phyloP scores from a whole-genome alignment of 2,888 invertebrate species.

The Drosophila atroscutellata region DNA sequence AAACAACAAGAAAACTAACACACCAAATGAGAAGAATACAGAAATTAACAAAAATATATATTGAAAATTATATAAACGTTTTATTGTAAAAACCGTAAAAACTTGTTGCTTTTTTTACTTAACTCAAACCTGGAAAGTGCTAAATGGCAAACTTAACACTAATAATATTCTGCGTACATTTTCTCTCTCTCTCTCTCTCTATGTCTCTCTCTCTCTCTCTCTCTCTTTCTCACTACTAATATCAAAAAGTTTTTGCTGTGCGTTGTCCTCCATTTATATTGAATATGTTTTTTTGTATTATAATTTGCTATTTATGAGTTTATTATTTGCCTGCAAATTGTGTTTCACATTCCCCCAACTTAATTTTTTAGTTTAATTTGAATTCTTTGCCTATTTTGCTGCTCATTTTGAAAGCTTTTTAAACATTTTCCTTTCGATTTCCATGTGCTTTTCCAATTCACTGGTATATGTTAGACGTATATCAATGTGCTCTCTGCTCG shows the following conservation, averaged over 20 bases:
- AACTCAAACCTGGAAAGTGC: slow-evolving; percentile 71
- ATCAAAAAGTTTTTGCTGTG: slow-evolving; percentile 60
- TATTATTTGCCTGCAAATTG: neutral
- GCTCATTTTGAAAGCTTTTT: slow-evolving; percentile 27
- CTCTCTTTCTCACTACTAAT: slow-evolving; percentile 47
- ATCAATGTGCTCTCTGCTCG: slow-evolving; percentile 55
- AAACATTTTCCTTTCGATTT: slow-evolving; percentile 3
- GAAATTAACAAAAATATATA: slow-evolving; percentile 56
- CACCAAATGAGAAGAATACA: slow-evolving; percentile 38
- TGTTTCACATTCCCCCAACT: slow-evolving; percentile 3
- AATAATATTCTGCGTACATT: slow-evolving; percentile 47
- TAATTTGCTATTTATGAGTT: slow-evolving; percentile 36
- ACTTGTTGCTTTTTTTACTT: slow-evolving; percentile 76
- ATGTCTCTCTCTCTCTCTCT: slow-evolving; percentile 37
- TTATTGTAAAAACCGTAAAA: slow-evolving; percentile 81
- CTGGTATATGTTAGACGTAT: slow-evolving; percentile 41
- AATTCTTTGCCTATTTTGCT: slow-evolving; percentile 7
- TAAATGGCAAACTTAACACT: slow-evolving; percentile 60
- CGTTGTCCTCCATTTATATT: slow-evolving; percentile 49
- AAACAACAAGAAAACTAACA: slow-evolving; percentile 40
- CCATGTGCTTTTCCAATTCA: slow-evolving; percentile 33
- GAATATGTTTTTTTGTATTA: slow-evolving; percentile 14
- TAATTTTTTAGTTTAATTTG: neutral
- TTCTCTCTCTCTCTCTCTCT: slow-evolving; percentile 52
- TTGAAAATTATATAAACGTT: slow-evolving; percentile 80